phyloP scores from a whole-genome alignment of 2,888 invertebrate genomes.

The Dicyrtoma fusca region DNA sequence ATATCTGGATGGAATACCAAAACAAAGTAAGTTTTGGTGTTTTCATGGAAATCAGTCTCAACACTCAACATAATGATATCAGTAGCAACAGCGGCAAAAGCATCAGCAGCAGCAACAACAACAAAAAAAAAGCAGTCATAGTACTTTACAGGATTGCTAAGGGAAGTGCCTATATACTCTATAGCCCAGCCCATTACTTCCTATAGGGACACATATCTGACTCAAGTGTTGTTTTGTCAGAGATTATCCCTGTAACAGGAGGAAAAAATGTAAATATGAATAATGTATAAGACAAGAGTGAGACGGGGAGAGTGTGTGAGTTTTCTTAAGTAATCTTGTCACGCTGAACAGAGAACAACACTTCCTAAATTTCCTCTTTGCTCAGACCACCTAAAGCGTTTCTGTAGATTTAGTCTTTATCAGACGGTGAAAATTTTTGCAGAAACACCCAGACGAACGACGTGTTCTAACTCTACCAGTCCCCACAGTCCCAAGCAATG shows the following conservation, averaged over 20 bases:
- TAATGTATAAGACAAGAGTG: conserved; percentile 31
- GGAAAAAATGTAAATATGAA: conserved; percentile 30
- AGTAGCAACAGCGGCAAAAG: too few species aligned
- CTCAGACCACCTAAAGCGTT: conserved; percentile 28
- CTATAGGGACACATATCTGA: neutral
- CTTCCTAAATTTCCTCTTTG: conserved; percentile 27
- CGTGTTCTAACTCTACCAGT: too few species aligned
- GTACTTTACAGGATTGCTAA: too few species aligned
- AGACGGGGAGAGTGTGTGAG: conserved; percentile 20
- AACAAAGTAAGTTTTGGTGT: too few species aligned
- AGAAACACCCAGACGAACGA: conserved; percentile 31
- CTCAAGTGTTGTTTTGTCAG: conserved; percentile 28
- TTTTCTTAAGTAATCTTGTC: conserved; percentile 33
- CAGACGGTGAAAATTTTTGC: conserved; percentile 38
- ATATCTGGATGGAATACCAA: too few species aligned
- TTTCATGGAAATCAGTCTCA: too few species aligned
- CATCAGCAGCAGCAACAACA: too few species aligned
- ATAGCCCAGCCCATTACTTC: too few species aligned
- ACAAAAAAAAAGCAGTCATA: neutral
- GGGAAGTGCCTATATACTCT: too few species aligned
- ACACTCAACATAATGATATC: too few species aligned
- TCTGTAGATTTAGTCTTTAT: conserved; percentile 27
- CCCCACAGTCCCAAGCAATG: too few species aligned
- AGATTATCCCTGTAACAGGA: conserved; percentile 17
- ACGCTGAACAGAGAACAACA: conserved; percentile 30